phyloP scores from a whole-genome alignment of 2,797 vertebrate genomes.

The Cichlasoma orientale region DNA sequence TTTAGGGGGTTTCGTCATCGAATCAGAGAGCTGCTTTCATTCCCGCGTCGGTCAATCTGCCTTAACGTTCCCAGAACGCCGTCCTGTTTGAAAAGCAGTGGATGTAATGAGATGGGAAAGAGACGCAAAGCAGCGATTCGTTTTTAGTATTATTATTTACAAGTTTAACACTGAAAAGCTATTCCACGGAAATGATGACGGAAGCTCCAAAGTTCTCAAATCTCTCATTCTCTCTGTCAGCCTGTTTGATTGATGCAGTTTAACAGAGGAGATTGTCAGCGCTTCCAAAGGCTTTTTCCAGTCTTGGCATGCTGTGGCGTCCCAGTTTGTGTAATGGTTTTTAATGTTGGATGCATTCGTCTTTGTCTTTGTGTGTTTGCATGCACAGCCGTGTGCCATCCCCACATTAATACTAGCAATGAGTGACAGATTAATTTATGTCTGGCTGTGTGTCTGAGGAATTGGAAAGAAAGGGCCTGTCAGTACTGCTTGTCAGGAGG shows the following conservation, averaged over 20 bases:
- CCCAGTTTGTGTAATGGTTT: conserved; percentile 79
- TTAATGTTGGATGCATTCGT: conserved; percentile 61
- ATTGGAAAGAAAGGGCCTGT: conserved; percentile 94
- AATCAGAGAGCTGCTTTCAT: conserved; percentile 53
- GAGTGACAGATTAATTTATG: conserved; percentile 99
- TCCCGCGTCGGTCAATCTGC: conserved; percentile 39
- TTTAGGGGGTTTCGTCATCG: conserved; percentile 49
- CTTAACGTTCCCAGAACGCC: conserved; percentile 39
- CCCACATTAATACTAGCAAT: conserved; percentile 79
- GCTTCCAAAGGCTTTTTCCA: conserved; percentile 57
- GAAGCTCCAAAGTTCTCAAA: conserved; percentile 44
- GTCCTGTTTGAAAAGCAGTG: conserved; percentile 26
- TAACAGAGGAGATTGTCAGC: conserved; percentile 53
- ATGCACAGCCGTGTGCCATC: conserved; percentile 60
- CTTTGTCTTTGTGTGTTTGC: conserved; percentile 44
- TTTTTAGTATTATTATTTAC: conserved; percentile 45
- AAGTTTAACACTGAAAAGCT: conserved; percentile 39
- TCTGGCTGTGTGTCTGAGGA: conserved; percentile 93
- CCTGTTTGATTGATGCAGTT: conserved; percentile 66
- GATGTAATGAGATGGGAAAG: conserved; percentile 10
- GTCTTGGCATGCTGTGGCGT: conserved; percentile 70
- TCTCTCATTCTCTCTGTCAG: conserved; percentile 51
- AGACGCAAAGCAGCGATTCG: background rate
- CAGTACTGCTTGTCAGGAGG: conserved; percentile 93
- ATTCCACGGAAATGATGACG: conserved; percentile 16